Percentiles rank a stretch among this genome's conserved stretches.
These are phyloP conservation scores for Equus przewalskii DNA, from an alignment of 2,113 vertebrate species.

Conservation along the genomic window DNA sequence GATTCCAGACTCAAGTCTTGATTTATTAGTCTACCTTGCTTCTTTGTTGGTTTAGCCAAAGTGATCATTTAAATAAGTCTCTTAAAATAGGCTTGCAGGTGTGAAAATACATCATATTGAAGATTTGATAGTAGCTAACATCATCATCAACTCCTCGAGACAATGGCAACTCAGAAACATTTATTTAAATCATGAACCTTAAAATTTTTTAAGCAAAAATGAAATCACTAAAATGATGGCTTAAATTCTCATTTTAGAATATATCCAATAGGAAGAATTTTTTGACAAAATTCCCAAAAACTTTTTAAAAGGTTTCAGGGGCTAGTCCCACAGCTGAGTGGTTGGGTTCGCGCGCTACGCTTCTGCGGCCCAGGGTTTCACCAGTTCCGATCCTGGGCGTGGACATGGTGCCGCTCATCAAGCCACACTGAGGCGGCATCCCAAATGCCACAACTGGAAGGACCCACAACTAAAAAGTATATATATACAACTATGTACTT, in stretches of 20 bases:
- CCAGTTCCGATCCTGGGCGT: too few species aligned
- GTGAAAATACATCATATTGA: constrained; percentile 54
- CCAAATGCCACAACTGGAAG: too few species aligned
- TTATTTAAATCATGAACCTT: constrained; percentile 63
- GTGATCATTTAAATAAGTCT: constrained; percentile 38
- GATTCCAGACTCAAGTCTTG: constrained; percentile 1
- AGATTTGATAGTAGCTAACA: constrained; percentile 36
- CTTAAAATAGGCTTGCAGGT: constrained; percentile 63
- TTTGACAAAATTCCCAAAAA: background rate
- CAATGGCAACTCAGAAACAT: constrained; percentile 8
- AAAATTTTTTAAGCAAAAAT: constrained; percentile 44
- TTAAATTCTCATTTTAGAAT: constrained; percentile 56
- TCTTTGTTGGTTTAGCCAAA: constrained; percentile 57
- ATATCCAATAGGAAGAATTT: background rate
- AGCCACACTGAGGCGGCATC: too few species aligned
- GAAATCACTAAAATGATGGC: background rate
- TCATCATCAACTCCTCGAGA: constrained; percentile 17
- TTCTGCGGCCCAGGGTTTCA: too few species aligned
- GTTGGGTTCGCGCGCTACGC: too few species aligned
- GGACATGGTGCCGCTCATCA: too few species aligned
- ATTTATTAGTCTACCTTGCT: constrained; percentile 28
- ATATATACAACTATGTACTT: too few species aligned
- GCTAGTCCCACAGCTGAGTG: too few species aligned
- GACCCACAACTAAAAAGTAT: too few species aligned
- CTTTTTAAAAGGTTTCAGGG: background rate